Base-by-base conservation (phyloP, 2,113 vertebrate genomes). In the Canis aureus region DNA sequence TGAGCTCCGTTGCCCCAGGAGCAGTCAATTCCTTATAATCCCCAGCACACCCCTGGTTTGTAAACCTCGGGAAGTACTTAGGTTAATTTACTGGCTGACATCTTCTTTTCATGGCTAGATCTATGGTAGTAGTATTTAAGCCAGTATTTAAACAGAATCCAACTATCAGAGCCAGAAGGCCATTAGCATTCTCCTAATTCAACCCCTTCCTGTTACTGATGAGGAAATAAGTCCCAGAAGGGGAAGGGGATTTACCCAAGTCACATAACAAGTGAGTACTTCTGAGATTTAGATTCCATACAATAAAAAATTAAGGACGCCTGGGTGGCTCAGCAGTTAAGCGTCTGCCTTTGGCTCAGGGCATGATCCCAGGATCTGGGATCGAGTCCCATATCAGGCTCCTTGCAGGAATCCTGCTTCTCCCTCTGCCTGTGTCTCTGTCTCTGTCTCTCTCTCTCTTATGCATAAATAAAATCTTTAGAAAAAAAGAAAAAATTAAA, bases 251-350 rank as follows among this genome's bases (percentile, higher is more conserved):
- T 87, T 94, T 95, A 80, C 20, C 82, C 88, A 87, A 93, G 53
- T 96, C 91, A 92, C 38, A 95, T 1, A 67, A 51, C 19, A 93
- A 96, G n/a, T 90, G 53, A 97, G 51, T 84, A 84, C 29, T 93
- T 91, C 80, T 3, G 35, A 93, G 29, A 94, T 88, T 90, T 62
- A 90, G 94, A 93, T 23, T 57, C 43, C 11, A 62, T 35, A 55
- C n/a, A 67, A 88, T 43, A 96, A 85, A 93, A 29, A 94, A 91
- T 27, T 66, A 66, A 32, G 43, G 43, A 43, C 7, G 7, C 43
- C 43, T 43, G 43, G 43, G 43, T 43, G 43, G 43, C 43, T 43
- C 43, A 43, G 43, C 1, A 4, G 43, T 43, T 43, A 7, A 43
- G 43, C 43, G 7, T 43, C 43, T 43, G 43, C 43, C 43, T 43